Conservation (phyloP, 2,113 vertebrate species). For the Pogona vitticeps region DNA sequence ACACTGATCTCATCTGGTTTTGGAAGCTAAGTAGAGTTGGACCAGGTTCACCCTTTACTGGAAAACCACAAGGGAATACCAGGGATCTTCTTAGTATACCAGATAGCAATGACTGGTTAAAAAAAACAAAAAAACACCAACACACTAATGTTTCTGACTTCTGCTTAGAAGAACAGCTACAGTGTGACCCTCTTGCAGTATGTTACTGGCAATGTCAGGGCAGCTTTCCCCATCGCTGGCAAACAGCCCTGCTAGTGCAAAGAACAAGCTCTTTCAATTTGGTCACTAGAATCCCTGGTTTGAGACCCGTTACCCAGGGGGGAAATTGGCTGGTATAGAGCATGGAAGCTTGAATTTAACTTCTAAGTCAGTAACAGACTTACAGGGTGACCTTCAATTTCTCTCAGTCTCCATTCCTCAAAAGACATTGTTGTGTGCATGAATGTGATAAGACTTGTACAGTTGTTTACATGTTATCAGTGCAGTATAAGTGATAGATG, state of each 20-base stretch:
- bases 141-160: background rate
- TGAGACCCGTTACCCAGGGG: background rate
- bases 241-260: background rate
- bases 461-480: conserved; percentile 32
- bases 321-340: background rate
- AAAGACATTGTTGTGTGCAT: conserved; percentile 24
- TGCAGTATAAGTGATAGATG: conserved; percentile 33
- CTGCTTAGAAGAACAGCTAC: background rate
- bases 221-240: background rate
- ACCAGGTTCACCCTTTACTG: too few relatives aligned
- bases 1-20: too few relatives aligned
- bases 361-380: background rate
- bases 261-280: background rate
- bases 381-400: conserved; percentile 30
- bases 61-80: too few relatives aligned
- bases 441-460: conserved; percentile 32
- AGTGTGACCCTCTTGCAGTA: background rate
- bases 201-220: background rate
- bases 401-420: conserved; percentile 7
- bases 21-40: too few relatives aligned
- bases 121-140: too few relatives aligned
- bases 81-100: too few relatives aligned
- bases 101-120: too few relatives aligned
- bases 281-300: background rate
- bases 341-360: background rate